Evolutionary conservation across 2,113 vertebrate genomes (phyloP).

Genomic region (Thymallus thymallus): DNA sequence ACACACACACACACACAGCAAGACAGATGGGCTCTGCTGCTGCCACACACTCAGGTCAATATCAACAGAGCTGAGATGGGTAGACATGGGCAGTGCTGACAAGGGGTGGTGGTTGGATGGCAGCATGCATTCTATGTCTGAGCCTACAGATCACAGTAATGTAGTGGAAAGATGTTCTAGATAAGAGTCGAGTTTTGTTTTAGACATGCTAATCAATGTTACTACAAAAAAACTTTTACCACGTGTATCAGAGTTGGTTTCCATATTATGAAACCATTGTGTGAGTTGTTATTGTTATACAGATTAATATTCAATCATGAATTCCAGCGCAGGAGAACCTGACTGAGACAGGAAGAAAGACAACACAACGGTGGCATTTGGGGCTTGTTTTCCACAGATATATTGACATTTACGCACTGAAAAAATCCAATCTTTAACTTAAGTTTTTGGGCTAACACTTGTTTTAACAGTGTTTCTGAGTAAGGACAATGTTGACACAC

Average conservation of each 20-base stretch:
- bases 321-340: conserved; percentile 35
- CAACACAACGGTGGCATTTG: conserved; percentile 31
- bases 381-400: conserved; percentile 42
- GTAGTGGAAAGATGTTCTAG: no score
- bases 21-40: conserved; percentile 6
- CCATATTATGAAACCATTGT: background rate
- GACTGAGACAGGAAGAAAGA: conserved; percentile 26
- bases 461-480: conserved; percentile 42
- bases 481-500: conserved; percentile 55
- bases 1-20: conserved; percentile 23
- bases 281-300: conserved; percentile 28
- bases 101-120: background rate
- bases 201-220: background rate
- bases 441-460: conserved; percentile 35
- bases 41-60: conserved; percentile 11
- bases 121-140: background rate
- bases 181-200: background rate
- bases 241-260: background rate
- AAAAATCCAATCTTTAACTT: conserved; percentile 48
- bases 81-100: conserved; percentile 42
- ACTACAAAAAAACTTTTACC: background rate
- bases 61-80: conserved; percentile 18
- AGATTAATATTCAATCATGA: conserved; percentile 15
- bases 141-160: no score
- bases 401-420: conserved; percentile 54